Conservation (phyloP, 2,113 vertebrate genomes). For the Glaucomys volans region DNA sequence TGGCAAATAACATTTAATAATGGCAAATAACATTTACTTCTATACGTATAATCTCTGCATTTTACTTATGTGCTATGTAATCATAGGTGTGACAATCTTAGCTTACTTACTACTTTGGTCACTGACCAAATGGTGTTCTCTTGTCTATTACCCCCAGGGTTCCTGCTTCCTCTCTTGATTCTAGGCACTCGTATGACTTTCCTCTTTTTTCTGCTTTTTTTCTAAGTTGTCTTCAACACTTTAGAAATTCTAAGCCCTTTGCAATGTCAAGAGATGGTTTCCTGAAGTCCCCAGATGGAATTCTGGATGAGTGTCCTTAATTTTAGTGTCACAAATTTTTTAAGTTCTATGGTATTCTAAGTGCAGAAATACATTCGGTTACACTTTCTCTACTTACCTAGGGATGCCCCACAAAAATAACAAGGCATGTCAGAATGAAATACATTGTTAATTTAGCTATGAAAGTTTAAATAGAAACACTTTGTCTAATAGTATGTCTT, state of each 20-base stretch:
- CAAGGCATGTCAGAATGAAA: neutral
- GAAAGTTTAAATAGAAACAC: neutral
- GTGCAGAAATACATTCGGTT: neutral
- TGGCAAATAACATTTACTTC: neutral
- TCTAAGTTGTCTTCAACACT: neutral
- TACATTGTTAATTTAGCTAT: neutral
- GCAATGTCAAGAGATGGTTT: neutral
- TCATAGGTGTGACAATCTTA: neutral
- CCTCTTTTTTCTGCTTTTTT: neutral
- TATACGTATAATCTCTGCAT: neutral
- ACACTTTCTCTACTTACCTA: neutral
- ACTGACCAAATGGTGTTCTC: neutral
- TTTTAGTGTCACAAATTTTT: neutral
- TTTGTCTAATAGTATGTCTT: neutral
- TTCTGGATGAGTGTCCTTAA: neutral
- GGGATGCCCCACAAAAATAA: neutral
- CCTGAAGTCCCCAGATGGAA: neutral
- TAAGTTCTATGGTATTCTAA: neutral
- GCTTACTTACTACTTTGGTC: neutral
- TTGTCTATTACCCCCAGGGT: neutral
- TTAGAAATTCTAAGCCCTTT: neutral
- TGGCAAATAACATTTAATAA: neutral
- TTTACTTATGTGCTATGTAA: neutral
- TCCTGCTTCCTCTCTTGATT: neutral
- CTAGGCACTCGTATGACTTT: neutral